Evolutionary conservation across 2,113 vertebrate species (phyloP).

Genomic region (Oreotrochilus melanogaster): DNA sequence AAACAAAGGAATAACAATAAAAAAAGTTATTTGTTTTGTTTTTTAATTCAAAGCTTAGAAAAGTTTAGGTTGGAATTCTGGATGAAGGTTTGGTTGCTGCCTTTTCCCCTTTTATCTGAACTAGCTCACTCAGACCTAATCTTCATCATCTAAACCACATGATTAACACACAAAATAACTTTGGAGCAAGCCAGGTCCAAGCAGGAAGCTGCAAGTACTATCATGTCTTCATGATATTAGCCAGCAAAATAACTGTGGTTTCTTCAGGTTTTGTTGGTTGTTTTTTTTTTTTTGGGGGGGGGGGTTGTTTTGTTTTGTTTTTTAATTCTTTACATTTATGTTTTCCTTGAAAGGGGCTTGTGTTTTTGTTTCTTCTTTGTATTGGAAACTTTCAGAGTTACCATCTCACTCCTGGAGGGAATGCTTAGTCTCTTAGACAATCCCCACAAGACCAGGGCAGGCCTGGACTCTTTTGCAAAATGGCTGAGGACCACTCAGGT

Average conservation of each 20-base stretch:
- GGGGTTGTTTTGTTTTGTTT: not conserved
- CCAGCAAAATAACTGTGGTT: slow-evolving; percentile 72
- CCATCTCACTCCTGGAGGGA: not conserved
- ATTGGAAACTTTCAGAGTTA: not conserved
- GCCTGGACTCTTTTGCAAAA: not conserved
- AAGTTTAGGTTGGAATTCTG: slow-evolving; percentile 46
- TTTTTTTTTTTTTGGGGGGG: not conserved
- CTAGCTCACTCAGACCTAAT: slow-evolving; percentile 67
- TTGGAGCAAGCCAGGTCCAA: slow-evolving; percentile 67
- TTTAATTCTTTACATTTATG: not conserved
- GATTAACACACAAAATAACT: slow-evolving; percentile 75
- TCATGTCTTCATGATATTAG: slow-evolving; percentile 61
- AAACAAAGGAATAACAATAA: slow-evolving; percentile 55
- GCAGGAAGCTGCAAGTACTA: slow-evolving; percentile 74
- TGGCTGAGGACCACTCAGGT: not conserved
- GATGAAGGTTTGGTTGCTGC: slow-evolving; percentile 29
- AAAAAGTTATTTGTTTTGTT: not conserved
- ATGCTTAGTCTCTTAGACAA: not conserved
- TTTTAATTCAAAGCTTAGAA: slow-evolving; percentile 32
- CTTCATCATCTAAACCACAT: slow-evolving; percentile 76
- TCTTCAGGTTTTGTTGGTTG: not conserved
- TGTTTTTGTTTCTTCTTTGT: not conserved
- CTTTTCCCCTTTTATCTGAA: slow-evolving; percentile 66
- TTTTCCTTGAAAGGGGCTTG: slow-evolving; percentile 54
- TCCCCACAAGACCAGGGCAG: not conserved